Base-by-base conservation (phyloP, 2,113 vertebrate species). In the Bagarius yarrelli region DNA sequence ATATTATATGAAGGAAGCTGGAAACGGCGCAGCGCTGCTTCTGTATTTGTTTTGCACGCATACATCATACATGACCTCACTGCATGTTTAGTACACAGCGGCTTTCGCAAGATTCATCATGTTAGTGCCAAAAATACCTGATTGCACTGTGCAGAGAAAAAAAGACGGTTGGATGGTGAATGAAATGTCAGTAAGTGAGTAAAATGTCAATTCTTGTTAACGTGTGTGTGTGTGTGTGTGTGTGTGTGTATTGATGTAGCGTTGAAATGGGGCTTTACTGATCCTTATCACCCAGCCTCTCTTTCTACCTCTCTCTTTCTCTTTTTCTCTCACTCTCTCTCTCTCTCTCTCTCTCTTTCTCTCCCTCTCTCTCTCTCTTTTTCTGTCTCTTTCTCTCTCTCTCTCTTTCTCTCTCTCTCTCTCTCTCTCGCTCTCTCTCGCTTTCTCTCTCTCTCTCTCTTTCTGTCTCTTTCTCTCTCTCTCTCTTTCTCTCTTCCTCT, bases 1-100 rank as follows among this genome's bases (percentile, higher is more conserved):
- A 84, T 86, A 82, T 77, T 84, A 82, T 82, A 82, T 80, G 72
- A 81, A 80, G 21, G 52, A 73, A 2, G 53, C 15, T 23, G 16
- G 59, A 77, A 4, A 32, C 4, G 23, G 36, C 16, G 9, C 56
- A 76, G 70, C 57, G n/a, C 47, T 71, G 74, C 71, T 55, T 47
- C 11, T 30, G 56, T 44, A 32, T 78, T 61, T 8, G 27, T 47
- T 57, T 23, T 21, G 25, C 64, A 55, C 77, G 47, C 34, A 30
- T 12, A 82, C 66, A 73, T 47, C 44, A 47, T 47, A 11, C 59
- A 52, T 32, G 63, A 64, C 27, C 36, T 44, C 56, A 66, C 19
- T 61, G 5, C 27, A 15, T 47, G 23, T 57, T 67, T 50, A 57
- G 55, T 30, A 27, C 25, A 19, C 12, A 23, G 27, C 0, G 6